Base-by-base conservation (phyloP, 2,797 vertebrate species). In the Centroberyx gerrardi region DNA sequence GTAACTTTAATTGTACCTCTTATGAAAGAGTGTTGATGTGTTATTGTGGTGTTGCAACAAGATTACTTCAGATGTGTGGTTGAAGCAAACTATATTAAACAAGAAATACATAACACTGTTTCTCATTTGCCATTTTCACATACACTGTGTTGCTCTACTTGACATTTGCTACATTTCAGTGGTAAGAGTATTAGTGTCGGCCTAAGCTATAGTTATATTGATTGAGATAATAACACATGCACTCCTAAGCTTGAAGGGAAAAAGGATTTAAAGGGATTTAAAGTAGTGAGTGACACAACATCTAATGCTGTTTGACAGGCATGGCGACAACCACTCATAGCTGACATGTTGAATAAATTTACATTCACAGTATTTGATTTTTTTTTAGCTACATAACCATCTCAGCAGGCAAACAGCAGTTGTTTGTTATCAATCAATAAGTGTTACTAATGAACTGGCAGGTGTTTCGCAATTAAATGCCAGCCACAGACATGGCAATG, bases 11-110 rank as follows among this genome's bases (percentile, higher is more conserved):
- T 59, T 72, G 72, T 91, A 73, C 76, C 78, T 76, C 68, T 73
- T 66, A 71, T 68, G 62, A 78, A 80, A 64, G 68, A 84, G 75
- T 90, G 73, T 89, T 82, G 51, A 83, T 86, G 77, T 94, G 68
- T 90, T 74, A 77, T 76, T 88, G 90, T 91, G 72, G 60, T 89
- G 86, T 90, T 91, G 82, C 82, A 84, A 88, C 85, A 85, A 79
- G 48, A 76, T 65, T 38, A 80, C 71, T 84, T 76, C 65, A 85
- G 64, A 83, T 85, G 65, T 90, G 79, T 92, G 63, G 70, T 80
- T 72, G 51, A 82, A 82, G 46, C 59, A 86, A 90, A 87, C 55
- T 83, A 73, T 76, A 93, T 91, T 88, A 92, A 92, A 90, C 64
- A 61, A 71, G 56, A 78, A 72, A 65, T 64, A 38, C 60, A 52